Base-by-base conservation (phyloP, 1,140 invertebrate genomes). In the Spodoptera frugiperda region DNA sequence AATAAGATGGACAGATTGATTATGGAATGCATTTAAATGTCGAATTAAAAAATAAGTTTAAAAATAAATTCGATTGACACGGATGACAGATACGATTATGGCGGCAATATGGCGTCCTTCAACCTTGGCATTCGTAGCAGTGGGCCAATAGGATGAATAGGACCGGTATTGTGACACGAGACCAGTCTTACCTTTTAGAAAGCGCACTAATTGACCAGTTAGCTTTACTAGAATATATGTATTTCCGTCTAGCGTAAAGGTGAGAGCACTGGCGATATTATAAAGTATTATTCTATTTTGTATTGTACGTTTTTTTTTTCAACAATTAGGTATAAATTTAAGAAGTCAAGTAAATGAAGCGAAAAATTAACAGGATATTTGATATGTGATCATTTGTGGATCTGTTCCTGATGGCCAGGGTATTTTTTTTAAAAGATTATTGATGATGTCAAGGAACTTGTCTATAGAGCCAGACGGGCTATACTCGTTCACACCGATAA, bases 51-150 rank as follows among this genome's bases (percentile, higher is more conserved):
- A n/a, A 57, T 2, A 57, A n/a, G 53, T 48, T 71, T 54, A 25
- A 14, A 19, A 39, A 39, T 39, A 39, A 6, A 25, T n/a, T 15
- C 33, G 33, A 48, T 65, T 46, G 25, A 33, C 21, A 8, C 65
- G 48, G 17, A 51, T 68, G 65, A 39, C 33, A 39, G 33, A 68
- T 30, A 33, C 63, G 11, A 46, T 67, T 48, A 30, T 33, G 17
- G 25, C 3, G 17, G 10, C 17, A 30, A 15, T 11, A 25, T 11
- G 44, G 10, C 17, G 44, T 15, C 25, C 9, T 15, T 67, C 63
- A 49, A 55, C 78, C 82, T 83, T 83, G 80, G 79, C 72, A 80
- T 79, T 81, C 67, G 17, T 67, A 19, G n/a, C 33, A 67, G 59
- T 81, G 46, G 70, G 74, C 63, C 74, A 71, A 11, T 19, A 17